Conservation (phyloP, 2,888 invertebrate genomes). For the Drosophila birchii region DNA sequence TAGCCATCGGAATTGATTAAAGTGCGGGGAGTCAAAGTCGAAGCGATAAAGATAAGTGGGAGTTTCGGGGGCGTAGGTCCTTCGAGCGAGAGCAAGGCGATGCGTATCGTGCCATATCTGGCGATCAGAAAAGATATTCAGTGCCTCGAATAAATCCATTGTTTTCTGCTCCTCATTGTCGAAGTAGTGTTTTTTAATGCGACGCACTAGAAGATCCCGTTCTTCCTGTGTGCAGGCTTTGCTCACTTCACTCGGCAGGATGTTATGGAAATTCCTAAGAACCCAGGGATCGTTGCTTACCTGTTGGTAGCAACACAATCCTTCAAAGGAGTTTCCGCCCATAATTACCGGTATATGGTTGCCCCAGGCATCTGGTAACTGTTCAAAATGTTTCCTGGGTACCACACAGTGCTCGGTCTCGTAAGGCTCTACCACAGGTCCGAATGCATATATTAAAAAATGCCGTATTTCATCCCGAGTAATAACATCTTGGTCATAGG, state of each 20-base stretch:
- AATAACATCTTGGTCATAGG: conserved; percentile 67
- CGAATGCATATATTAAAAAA: conserved; percentile 73
- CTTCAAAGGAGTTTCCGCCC: conserved; percentile 82
- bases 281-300: conserved; percentile 69
- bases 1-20: conserved; percentile 79
- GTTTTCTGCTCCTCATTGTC: conserved; percentile 51
- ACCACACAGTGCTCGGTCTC: conserved; percentile 75
- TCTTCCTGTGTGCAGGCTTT: conserved; percentile 56
- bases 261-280: conserved; percentile 75
- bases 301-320: conserved; percentile 74
- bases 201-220: conserved; percentile 55
- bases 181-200: conserved; percentile 65
- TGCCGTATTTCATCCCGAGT: conserved; percentile 72
- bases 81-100: conserved; percentile 73
- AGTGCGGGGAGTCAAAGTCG: conserved; percentile 81
- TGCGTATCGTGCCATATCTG: conserved; percentile 81
- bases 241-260: conserved; percentile 79
- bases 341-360: conserved; percentile 81
- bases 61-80: conserved; percentile 56
- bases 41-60: conserved; percentile 83
- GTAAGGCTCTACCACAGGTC: conserved; percentile 82
- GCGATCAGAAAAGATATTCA: conserved; percentile 58
- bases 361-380: conserved; percentile 79
- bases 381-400: conserved; percentile 67
- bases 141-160: conserved; percentile 58